phyloP scores from a whole-genome alignment of 1,140 invertebrate species.

The Potamilus streckersoni region DNA sequence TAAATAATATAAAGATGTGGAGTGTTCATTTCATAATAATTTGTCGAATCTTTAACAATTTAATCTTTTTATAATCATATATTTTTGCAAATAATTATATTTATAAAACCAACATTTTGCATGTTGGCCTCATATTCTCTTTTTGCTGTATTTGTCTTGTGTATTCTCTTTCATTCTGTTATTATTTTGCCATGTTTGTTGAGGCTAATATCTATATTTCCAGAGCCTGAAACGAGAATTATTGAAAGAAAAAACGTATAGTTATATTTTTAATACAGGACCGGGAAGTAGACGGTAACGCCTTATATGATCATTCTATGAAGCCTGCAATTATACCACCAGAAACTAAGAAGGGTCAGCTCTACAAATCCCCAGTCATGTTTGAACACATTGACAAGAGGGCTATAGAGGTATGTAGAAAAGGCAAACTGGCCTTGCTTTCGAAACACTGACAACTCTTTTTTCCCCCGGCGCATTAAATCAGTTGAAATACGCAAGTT shows the following conservation, averaged over 20 bases:
- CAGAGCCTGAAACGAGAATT: too few relatives aligned
- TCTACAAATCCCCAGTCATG: slow-evolving; percentile 54
- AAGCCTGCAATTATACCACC: slow-evolving; percentile 53
- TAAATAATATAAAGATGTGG: too few relatives aligned
- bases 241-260: neutral
- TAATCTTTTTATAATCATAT: too few relatives aligned
- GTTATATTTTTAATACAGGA: slow-evolving; percentile 39
- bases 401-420: slow-evolving; percentile 49
- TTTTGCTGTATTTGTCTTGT: too few relatives aligned
- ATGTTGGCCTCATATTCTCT: neutral
- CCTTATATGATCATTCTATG: slow-evolving; percentile 60
- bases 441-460: neutral
- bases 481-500: neutral
- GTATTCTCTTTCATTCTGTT: neutral
- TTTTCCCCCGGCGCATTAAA: neutral
- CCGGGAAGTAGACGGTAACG: slow-evolving; percentile 48
- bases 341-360: slow-evolving; percentile 50
- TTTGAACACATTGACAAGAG: slow-evolving; percentile 57
- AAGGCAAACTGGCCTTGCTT: neutral
- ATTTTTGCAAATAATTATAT: neutral
- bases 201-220: neutral
- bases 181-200: neutral
- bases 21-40: too few relatives aligned
- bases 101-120: neutral
- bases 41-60: too few relatives aligned